Evolutionary conservation across 2,888 invertebrate species (phyloP), one percentile per base, ranked within the genome.

Genomic region (Malacosoma neustria): DNA sequence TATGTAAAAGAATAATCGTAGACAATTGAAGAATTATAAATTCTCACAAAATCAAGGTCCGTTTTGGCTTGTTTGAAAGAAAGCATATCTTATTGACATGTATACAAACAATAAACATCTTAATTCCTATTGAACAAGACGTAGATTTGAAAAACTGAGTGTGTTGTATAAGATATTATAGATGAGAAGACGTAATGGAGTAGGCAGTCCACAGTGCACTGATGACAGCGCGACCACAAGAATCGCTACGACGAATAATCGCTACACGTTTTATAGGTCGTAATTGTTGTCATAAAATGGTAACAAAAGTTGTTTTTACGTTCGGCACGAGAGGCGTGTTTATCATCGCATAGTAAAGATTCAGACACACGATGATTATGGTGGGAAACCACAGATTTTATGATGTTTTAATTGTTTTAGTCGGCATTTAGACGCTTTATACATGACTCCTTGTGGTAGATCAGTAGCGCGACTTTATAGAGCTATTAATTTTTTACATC

Each of bases 231-330:
- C 63, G 64, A 70, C 76, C 81, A 67, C 81, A 75, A 75, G 74
- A 77, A 80, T 81, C 70, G 75, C 72, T 72, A 71, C 72, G 66
- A 68, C 64, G 70, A 75, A 82, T 82, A 81, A 81, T 80, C 77
- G 73, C 72, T 76, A 77, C 77, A 77, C 69, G 72, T 79, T 84
- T 85, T 84, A 85, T 84, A 71, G 84, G 71, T 81, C 82, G 75
- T 85, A 85, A 84, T 85, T 82, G 82, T 80, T 81, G 80, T 79
- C 80, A 75, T 85, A 84, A 85, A 85, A 81, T 79, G 67, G 77
- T 79, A 81, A 84, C 84, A 84, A 84, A 82, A 81, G 72, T 77
- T 77, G 68, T 77, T 82, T 79, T 85, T 79, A 84, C 72, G 76
- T 74, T 73, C 73, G 66, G 74, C 77, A 80, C 79, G 76, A 80